Percentiles rank a stretch among this genome's conserved stretches.
These are phyloP conservation scores for Lepidocyrtoides sp. DNA, from an alignment of 2,888 invertebrate genomes.

Conservation along the genomic window DNA sequence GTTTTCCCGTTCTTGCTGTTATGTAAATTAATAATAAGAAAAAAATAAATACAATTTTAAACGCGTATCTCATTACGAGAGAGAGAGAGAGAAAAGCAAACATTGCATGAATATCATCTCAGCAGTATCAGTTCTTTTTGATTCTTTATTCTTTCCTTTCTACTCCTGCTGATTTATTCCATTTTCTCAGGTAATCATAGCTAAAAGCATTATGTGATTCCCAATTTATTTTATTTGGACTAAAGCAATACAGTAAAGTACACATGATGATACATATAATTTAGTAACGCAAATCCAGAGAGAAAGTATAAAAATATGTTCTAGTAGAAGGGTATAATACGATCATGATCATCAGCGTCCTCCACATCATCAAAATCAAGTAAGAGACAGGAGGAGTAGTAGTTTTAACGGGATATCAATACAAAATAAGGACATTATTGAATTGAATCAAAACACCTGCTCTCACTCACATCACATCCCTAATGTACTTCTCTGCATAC, in stretches of 20 bases:
- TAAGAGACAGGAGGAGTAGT: constrained; percentile 33
- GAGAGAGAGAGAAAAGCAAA: not conserved
- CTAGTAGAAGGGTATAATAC: not conserved
- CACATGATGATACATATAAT: not conserved
- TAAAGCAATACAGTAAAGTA: not conserved
- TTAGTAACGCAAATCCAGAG: not conserved
- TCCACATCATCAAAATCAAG: constrained; percentile 62
- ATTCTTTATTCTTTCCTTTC: not conserved
- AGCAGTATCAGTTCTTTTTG: constrained; percentile 32
- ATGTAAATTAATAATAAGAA: constrained; percentile 51
- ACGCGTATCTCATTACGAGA: constrained; percentile 41
- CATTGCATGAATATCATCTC: constrained; percentile 14
- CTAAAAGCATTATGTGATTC: constrained; percentile 77
- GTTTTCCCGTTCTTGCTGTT: constrained; percentile 21
- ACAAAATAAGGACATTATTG: constrained; percentile 62
- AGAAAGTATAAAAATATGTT: not conserved
- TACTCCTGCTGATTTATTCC: constrained; percentile 62
- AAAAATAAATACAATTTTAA: constrained; percentile 46
- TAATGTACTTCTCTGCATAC: constrained; percentile 50
- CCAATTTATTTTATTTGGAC: constrained; percentile 74
- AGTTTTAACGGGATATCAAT: constrained; percentile 71
- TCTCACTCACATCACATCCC: constrained; percentile 69
- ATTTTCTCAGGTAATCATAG: constrained; percentile 75
- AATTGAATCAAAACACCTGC: constrained; percentile 78
- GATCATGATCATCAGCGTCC: constrained; percentile 39